Evolutionary conservation across 2,113 vertebrate genomes (phyloP).

Genomic region (Corynorhinus townsendii): DNA sequence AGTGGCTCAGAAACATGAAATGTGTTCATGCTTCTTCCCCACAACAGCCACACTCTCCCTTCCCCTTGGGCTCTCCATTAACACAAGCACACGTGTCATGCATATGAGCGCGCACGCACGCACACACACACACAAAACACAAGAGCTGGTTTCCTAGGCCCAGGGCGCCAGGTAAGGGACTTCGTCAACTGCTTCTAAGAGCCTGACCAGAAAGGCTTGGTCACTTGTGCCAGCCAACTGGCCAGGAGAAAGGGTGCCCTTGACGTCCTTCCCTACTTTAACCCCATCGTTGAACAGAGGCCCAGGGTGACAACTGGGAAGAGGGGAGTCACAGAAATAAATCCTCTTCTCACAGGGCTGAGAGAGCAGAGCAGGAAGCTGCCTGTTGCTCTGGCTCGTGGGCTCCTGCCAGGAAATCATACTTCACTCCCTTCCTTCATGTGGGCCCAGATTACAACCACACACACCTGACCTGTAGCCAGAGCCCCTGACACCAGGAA

Average conservation of each 20-base stretch:
- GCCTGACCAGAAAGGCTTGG: background rate
- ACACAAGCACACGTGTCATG: background rate
- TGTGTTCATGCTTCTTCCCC: too few species aligned
- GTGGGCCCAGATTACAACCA: background rate
- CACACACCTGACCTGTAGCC: background rate
- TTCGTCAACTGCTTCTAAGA: background rate
- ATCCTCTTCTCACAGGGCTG: background rate
- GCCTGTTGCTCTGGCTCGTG: background rate
- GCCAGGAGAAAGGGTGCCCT: background rate
- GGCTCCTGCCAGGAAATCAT: background rate
- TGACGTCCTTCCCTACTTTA: background rate
- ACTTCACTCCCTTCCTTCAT: background rate
- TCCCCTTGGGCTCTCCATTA: background rate
- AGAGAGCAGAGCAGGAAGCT: background rate
- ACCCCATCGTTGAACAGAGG: background rate
- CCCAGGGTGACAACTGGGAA: background rate
- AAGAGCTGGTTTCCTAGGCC: background rate
- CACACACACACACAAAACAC: background rate
- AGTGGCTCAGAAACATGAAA: background rate
- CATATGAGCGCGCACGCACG: rapidly evolving
- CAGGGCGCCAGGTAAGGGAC: background rate
- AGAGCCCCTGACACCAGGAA: background rate
- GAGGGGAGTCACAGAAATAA: background rate
- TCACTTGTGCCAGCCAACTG: background rate
- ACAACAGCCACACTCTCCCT: background rate